These are phyloP conservation scores for Latrodectus hesperus DNA, from an alignment of 2,888 invertebrate genomes.

Conservation along the genomic window DNA sequence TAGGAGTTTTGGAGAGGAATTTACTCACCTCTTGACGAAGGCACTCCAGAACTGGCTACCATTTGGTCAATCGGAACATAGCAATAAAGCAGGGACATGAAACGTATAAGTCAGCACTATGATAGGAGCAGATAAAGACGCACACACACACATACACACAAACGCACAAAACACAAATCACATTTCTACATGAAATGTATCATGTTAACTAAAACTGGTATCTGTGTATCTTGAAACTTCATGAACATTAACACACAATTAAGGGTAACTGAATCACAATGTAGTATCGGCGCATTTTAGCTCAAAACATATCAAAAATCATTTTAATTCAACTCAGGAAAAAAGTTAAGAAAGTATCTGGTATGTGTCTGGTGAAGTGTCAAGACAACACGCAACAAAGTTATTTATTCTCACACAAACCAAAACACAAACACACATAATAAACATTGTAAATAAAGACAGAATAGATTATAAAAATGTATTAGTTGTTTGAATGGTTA, in stretches of 20 bases:
- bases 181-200: conserved; percentile 14
- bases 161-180: conserved; percentile 27
- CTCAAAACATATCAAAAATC: no score
- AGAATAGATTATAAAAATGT: conserved; percentile 22
- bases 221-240: no score
- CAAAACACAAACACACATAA: conserved; percentile 50
- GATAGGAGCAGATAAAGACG: conserved; percentile 68
- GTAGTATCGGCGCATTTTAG: no score
- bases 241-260: no score
- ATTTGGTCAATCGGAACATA: conserved; percentile 59
- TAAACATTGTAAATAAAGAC: conserved; percentile 51
- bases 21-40: conserved; percentile 97
- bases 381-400: conserved; percentile 16
- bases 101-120: conserved; percentile 69
- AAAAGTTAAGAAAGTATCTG: no score
- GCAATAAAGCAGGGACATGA: conserved; percentile 67
- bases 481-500: conserved; percentile 10
- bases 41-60: conserved; percentile 97
- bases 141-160: conserved; percentile 57
- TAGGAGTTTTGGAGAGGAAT: conserved; percentile 62
- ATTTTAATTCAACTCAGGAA: no score
- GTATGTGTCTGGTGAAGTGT: not conserved
- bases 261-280: no score
- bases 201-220: not conserved
- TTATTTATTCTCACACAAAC: conserved; percentile 28